Evolutionary conservation across 2,797 vertebrate genomes (phyloP).

Genomic region (Trachops cirrhosus): DNA sequence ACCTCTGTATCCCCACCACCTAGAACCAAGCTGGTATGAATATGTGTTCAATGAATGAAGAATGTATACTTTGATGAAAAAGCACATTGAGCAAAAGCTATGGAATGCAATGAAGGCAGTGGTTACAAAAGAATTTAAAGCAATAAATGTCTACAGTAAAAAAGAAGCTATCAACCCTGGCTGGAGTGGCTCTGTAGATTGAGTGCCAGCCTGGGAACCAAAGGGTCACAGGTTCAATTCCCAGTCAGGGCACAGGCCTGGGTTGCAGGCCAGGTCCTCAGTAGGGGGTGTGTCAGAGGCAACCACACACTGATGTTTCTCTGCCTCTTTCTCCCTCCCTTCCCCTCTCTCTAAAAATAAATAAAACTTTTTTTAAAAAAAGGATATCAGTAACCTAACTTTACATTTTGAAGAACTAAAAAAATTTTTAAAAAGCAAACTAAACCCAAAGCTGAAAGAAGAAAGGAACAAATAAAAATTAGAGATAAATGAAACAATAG

Average conservation of each 20-base stretch:
- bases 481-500: neutral
- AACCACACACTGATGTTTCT: no score
- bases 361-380: neutral
- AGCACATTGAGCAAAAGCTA: neutral
- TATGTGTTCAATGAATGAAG: neutral
- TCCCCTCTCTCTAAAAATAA: no score
- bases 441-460: neutral
- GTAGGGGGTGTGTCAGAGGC: no score
- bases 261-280: no score
- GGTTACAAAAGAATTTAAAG: neutral
- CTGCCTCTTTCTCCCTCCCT: no score
- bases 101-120: neutral
- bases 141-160: neutral
- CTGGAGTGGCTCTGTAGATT: no score
- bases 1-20: neutral
- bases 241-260: no score
- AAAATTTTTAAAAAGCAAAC: neutral
- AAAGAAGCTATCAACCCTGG: no score
- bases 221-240: no score
- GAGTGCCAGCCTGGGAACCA: no score
- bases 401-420: neutral
- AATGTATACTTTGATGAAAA: neutral
- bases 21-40: neutral
- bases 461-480: neutral
- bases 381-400: neutral